Conservation (phyloP, 2,113 vertebrate species). For the Athene cunicularia region DNA sequence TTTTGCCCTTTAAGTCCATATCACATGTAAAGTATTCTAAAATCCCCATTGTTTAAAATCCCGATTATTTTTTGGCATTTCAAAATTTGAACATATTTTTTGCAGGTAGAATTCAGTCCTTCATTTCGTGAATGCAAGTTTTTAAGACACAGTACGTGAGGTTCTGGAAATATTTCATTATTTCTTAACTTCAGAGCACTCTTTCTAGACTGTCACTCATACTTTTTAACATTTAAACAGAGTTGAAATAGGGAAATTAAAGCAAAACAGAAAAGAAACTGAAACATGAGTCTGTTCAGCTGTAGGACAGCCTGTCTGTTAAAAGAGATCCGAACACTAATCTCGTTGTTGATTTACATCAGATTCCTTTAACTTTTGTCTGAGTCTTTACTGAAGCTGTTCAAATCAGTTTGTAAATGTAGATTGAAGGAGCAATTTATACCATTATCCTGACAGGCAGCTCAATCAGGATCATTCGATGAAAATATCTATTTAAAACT, state of each 20-base stretch:
- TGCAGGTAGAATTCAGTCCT: background rate
- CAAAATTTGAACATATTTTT: background rate
- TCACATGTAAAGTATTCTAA: background rate
- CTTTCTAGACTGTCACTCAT: background rate
- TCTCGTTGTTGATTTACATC: conserved; percentile 60
- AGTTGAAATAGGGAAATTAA: conserved; percentile 7
- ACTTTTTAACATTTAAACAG: background rate
- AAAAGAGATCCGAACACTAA: conserved; percentile 44
- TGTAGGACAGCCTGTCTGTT: conserved; percentile 8
- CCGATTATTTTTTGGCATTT: background rate
- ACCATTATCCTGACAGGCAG: conserved; percentile 57
- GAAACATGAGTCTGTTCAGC: conserved; percentile 53
- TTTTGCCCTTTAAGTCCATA: background rate
- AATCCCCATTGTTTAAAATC: background rate
- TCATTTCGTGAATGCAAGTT: background rate
- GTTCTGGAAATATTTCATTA: conserved; percentile 20
- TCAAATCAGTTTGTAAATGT: conserved; percentile 59
- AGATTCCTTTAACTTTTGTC: conserved; percentile 44
- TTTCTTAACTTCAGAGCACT: background rate
- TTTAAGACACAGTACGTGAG: background rate
- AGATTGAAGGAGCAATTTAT: conserved; percentile 54
- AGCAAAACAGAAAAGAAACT: conserved; percentile 41
- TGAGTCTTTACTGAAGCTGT: conserved; percentile 22
- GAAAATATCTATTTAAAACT: conserved; percentile 53
- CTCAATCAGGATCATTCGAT: conserved; percentile 54